phyloP scores from a whole-genome alignment of 2,797 vertebrate species.

The Taenioides sp. region DNA sequence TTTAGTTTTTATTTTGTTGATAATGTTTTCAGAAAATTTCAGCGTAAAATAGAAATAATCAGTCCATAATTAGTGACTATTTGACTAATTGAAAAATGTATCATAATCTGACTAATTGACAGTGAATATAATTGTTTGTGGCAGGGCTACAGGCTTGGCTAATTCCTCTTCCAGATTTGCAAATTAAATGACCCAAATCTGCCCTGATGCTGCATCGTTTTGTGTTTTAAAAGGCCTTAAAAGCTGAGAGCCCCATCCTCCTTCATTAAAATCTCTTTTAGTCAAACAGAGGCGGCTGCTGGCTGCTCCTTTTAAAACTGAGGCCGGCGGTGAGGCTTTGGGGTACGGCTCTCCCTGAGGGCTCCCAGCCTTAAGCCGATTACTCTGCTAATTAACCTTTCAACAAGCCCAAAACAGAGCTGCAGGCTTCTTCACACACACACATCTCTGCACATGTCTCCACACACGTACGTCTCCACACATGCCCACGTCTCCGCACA shows the following conservation, averaged over 20 bases:
- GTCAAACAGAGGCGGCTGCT: not conserved
- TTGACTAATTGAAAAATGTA: no score
- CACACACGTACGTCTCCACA: no score
- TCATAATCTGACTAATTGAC: no score
- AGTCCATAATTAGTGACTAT: no score
- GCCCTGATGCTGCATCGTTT: not conserved
- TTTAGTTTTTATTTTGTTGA: no score
- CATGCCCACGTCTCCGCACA: no score
- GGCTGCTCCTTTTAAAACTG: not conserved
- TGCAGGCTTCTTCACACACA: constrained; percentile 17
- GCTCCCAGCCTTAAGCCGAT: constrained; percentile 36
- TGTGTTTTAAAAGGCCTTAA: constrained; percentile 5
- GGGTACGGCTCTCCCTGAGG: constrained; percentile 8
- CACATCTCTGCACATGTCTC: no score
- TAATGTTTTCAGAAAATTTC: no score
- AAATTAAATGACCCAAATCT: not conserved
- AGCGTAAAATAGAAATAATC: no score
- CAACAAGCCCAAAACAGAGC: constrained; percentile 32
- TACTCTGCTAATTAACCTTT: constrained; percentile 53
- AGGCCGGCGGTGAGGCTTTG: not conserved
- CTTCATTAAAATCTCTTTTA: not conserved
- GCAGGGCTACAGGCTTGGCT: no score
- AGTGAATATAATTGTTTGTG: no score
- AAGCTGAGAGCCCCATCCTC: not conserved
- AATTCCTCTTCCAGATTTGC: not conserved